Evolutionary conservation across 2,113 vertebrate genomes (phyloP).

Genomic region (Pao palembangensis): DNA sequence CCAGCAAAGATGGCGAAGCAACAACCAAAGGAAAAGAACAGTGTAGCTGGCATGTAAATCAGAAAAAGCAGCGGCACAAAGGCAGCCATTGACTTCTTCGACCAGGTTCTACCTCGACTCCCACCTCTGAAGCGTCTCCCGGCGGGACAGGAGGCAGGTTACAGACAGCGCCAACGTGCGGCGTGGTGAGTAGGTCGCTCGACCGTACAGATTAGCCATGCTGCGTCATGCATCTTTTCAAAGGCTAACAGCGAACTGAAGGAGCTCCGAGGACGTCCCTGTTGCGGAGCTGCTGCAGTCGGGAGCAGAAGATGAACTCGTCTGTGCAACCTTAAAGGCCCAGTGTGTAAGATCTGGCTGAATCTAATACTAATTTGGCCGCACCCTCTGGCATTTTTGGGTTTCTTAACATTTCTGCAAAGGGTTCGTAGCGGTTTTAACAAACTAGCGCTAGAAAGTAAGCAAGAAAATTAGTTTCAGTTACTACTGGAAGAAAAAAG

Average conservation of each 20-base stretch:
- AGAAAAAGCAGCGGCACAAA: slow-evolving; percentile 46
- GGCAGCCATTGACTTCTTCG: slow-evolving; percentile 56
- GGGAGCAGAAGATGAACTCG: no score
- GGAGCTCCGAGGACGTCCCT: not conserved
- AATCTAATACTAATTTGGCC: no score
- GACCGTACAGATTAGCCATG: slow-evolving; percentile 50
- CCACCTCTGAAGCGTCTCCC: slow-evolving; percentile 15
- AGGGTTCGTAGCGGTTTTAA: no score
- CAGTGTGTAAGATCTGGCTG: no score
- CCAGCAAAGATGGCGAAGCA: slow-evolving; percentile 49
- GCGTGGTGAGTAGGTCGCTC: slow-evolving; percentile 34
- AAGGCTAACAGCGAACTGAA: slow-evolving; percentile 22
- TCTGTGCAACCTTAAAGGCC: no score
- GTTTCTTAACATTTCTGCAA: no score
- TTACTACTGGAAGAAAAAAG: no score
- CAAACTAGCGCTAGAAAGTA: no score
- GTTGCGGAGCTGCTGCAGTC: no score
- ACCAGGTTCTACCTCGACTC: slow-evolving; percentile 21
- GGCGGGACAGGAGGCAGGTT: slow-evolving; percentile 18
- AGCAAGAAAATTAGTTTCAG: no score
- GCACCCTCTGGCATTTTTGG: no score
- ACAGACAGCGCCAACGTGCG: slow-evolving; percentile 23
- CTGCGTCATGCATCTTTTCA: slow-evolving; percentile 51
- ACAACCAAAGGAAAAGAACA: slow-evolving; percentile 49
- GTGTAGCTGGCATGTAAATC: slow-evolving; percentile 42